A percentile compares a stretch with the other conserved stretches of the same genome.
Evolutionary conservation across 2,113 vertebrate genomes (phyloP).

Genomic region (Sander vitreus): DNA sequence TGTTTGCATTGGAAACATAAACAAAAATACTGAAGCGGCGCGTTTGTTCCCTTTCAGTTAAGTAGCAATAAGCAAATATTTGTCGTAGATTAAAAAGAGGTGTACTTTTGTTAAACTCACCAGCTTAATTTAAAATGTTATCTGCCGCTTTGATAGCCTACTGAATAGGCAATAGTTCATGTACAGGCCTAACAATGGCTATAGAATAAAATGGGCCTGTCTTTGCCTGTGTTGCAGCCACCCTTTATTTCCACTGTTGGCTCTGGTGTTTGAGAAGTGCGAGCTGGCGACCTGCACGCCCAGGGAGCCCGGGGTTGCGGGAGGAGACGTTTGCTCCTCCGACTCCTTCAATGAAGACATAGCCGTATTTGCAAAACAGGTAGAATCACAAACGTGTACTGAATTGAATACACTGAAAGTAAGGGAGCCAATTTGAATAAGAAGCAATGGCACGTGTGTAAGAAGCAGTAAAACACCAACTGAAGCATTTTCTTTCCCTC

Average conservation of each 20-base stretch:
- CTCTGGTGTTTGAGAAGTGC: constrained; percentile 98
- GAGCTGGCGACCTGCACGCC: constrained; percentile 98
- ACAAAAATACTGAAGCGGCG: too few species aligned
- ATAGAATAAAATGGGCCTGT: neutral
- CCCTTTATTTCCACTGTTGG: constrained; percentile 96
- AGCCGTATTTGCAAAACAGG: constrained; percentile 97
- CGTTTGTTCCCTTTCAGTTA: neutral
- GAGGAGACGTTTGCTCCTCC: constrained; percentile 96
- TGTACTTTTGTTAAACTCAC: neutral
- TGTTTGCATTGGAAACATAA: neutral
- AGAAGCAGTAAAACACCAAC: neutral
- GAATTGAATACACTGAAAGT: neutral
- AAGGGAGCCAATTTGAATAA: neutral
- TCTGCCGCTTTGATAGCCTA: neutral
- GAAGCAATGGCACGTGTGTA: neutral
- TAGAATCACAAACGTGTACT: constrained; percentile 17
- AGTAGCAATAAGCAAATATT: constrained; percentile 1
- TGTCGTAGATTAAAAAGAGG: neutral
- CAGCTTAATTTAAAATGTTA: neutral
- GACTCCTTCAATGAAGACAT: constrained; percentile 98
- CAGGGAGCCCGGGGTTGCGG: constrained; percentile 93
- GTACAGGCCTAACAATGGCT: constrained; percentile 6
- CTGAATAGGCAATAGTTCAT: neutral
- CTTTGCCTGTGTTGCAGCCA: constrained; percentile 86
- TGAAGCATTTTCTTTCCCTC: neutral